Evolutionary conservation across 1,140 invertebrate species (phyloP).

Genomic region (Ectropis grisescens): DNA sequence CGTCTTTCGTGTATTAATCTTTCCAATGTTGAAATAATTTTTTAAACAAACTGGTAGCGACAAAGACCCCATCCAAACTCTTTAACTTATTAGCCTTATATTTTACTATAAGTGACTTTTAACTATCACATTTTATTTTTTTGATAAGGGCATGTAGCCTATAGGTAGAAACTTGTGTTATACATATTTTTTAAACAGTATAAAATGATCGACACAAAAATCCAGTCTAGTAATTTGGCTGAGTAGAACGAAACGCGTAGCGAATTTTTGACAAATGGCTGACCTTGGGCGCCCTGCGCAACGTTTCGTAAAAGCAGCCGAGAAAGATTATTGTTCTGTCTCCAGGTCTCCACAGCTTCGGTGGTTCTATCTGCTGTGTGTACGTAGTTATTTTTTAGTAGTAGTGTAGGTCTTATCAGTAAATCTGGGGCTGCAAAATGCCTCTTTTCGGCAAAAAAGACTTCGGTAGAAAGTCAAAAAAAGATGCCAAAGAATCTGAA

Average conservation of each 20-base stretch:
- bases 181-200: neutral
- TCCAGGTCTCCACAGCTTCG: no score
- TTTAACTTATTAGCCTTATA: neutral
- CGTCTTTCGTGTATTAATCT: no score
- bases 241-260: constrained; percentile 20
- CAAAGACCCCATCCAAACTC: no score
- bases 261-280: constrained; percentile 27
- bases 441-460: constrained; percentile 92
- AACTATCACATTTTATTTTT: no score
- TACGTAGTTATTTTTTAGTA: constrained; percentile 42
- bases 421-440: constrained; percentile 72
- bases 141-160: no score
- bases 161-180: neutral
- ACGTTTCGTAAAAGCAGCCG: no score
- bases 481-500: constrained; percentile 82
- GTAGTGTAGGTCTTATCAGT: constrained; percentile 32
- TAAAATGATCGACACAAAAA: neutral
- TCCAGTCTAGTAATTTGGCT: neutral
- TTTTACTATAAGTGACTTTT: neutral
- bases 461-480: constrained; percentile 85
- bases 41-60: no score
- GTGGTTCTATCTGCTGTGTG: constrained; percentile 25
- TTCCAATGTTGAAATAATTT: no score
- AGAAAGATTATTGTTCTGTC: no score
- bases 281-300: constrained; percentile 31